Evolutionary conservation across 35 echinoderm and acorn worm species (phyloP).

Genomic region (Heliocidaris tuberculata): DNA sequence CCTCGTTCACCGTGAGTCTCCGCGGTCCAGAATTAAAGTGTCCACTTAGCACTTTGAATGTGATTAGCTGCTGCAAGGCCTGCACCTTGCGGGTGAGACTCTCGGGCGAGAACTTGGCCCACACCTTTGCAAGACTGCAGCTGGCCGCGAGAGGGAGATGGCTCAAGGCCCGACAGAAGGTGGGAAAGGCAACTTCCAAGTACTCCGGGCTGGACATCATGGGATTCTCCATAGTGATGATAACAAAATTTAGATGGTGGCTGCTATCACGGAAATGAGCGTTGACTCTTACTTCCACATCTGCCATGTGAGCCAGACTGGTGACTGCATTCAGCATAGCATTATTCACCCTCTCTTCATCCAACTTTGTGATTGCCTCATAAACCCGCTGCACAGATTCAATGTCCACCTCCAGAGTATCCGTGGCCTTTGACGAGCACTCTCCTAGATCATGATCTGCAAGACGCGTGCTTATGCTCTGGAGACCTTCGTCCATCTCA

Average conservation of each 20-base stretch:
- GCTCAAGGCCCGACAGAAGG: slow-evolving; percentile 76
- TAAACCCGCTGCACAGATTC: slow-evolving; percentile 82
- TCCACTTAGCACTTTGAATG: slow-evolving; percentile 83
- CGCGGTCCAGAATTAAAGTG: slow-evolving; percentile 39
- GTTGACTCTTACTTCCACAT: slow-evolving; percentile 72
- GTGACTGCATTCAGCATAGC: slow-evolving; percentile 89
- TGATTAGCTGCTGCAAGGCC: slow-evolving; percentile 88
- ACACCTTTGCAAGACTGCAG: slow-evolving; percentile 64
- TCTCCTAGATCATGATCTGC: slow-evolving; percentile 27
- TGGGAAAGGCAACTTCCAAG: slow-evolving; percentile 80
- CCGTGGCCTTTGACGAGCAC: slow-evolving; percentile 15
- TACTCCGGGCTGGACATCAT: slow-evolving; percentile 89
- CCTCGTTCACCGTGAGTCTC: slow-evolving; percentile 60
- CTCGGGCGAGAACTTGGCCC: slow-evolving; percentile 62
- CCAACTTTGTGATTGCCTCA: slow-evolving; percentile 59
- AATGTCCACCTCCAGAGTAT: slow-evolving; percentile 73
- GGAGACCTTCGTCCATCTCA: slow-evolving; percentile 47
- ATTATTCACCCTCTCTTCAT: slow-evolving; percentile 70
- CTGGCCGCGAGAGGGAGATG: slow-evolving; percentile 76
- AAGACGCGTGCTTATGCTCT: slow-evolving; percentile 9
- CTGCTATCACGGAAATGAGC: slow-evolving; percentile 67
- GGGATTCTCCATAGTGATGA: slow-evolving; percentile 92
- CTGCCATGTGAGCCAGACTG: slow-evolving; percentile 69
- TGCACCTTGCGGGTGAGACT: slow-evolving; percentile 88
- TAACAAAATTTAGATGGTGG: slow-evolving; percentile 72